Percentiles rank a stretch among this genome's conserved stretches.
phyloP scores from a whole-genome alignment of 2,797 vertebrate genomes.

The Synanceia verrucosa region DNA sequence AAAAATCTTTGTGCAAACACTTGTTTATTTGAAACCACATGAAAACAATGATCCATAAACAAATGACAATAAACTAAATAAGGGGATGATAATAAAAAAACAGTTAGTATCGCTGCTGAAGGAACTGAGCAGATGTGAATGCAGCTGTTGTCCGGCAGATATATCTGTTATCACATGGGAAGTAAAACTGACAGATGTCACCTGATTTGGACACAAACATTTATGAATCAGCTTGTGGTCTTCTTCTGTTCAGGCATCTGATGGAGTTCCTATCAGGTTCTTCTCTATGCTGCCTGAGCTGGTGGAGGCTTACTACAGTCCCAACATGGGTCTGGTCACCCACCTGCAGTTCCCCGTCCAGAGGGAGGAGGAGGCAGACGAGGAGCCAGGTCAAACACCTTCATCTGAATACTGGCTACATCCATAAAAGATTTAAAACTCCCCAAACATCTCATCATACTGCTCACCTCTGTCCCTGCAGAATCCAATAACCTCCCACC shows the following conservation, averaged over 20 bases:
- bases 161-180: constrained; percentile 14
- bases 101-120: neutral
- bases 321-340: constrained; percentile 95
- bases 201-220: neutral
- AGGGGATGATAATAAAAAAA: neutral
- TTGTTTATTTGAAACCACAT: neutral
- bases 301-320: constrained; percentile 94
- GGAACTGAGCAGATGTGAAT: neutral
- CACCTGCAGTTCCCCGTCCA: constrained; percentile 91
- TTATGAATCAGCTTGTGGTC: constrained; percentile 29
- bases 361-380: constrained; percentile 89
- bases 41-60: neutral
- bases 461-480: constrained; percentile 55
- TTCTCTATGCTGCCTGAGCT: constrained; percentile 90
- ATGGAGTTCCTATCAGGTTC: constrained; percentile 93
- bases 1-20: neutral
- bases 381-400: constrained; percentile 85
- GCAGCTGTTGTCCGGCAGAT: neutral
- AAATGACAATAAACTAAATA: neutral
- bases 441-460: neutral
- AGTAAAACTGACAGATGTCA: constrained; percentile 17
- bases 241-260: constrained; percentile 89
- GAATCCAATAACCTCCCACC: constrained; percentile 82
- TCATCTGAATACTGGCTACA: neutral
- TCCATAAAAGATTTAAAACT: neutral